Evolutionary conservation across 1,140 invertebrate genomes (phyloP), one percentile per base, ranked within the genome.

Genomic region (Cecropterus lyciades): DNA sequence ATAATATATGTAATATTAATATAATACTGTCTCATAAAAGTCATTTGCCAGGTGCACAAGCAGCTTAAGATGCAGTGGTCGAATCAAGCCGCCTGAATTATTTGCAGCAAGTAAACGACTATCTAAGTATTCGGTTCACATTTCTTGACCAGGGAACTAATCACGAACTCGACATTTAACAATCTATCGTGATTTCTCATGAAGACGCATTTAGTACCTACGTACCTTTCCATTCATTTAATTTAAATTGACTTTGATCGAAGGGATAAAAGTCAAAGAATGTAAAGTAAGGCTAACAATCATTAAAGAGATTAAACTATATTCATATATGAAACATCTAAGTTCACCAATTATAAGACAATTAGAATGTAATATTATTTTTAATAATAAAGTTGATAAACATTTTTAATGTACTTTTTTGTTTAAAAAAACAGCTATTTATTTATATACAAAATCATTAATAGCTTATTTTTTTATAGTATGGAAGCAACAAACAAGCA

Each of bases 101-200:
- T 51, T 49, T 33, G 17, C 59, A 43, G 48, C 37, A 63, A 17
- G 46, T 42, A 51, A 40, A 59, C 13, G 13, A 24, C n/a, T 16
- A 20, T 30, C 16, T 43, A 27, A 57, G 14, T 30, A 42, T 59
- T 63, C 59, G 17, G 33, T 52, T 63, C 33, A 51, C 30, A 63
- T 63, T 63, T 63, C 59, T 63, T 63, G 59, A 63, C 48, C 59
- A 52, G 48, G 24, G 33, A 52, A 63, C 59, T 52, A 52, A 63
- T 63, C 59, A 63, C 48, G 59, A 63, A 63, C 33, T 63, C 48
- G 59, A 63, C 59, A 63, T 63, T 63, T 63, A 63, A 52, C 30
- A 17, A 63, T 51, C 48, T 43, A 42, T 63, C 59, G 48, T 63
- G 59, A 63, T 51, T 52, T 63, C 59, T 63, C 30, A 40, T 40